Evolutionary conservation across 2,113 vertebrate genomes (phyloP).

Genomic region (Hydrolagus affinis): DNA sequence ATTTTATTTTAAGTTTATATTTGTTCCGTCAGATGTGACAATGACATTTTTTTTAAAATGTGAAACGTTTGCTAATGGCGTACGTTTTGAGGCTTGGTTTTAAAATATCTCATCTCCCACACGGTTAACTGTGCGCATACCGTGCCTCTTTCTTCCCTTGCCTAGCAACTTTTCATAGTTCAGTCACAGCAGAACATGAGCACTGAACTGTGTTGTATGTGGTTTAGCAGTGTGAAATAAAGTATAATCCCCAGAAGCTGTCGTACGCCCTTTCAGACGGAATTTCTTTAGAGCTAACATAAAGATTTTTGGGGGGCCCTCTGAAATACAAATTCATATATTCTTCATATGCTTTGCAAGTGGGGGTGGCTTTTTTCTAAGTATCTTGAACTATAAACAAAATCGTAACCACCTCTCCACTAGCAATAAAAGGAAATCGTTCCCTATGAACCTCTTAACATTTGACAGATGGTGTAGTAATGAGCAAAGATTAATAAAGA

Average conservation of each 20-base stretch:
- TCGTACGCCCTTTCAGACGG: neutral
- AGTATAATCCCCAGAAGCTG: neutral
- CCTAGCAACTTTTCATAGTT: neutral
- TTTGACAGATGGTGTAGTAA: slow-evolving; percentile 54
- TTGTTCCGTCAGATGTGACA: neutral
- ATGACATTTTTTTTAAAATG: neutral
- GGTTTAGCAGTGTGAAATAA: neutral
- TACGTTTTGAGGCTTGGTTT: neutral
- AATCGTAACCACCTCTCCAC: neutral
- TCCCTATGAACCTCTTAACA: slow-evolving; percentile 33
- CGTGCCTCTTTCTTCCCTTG: neutral
- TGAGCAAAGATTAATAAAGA: slow-evolving; percentile 56
- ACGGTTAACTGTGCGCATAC: neutral
- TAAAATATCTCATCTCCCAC: neutral
- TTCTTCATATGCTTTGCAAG: neutral
- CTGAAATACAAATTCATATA: neutral
- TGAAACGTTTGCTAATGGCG: neutral
- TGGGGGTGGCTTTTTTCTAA: neutral
- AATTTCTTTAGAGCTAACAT: neutral
- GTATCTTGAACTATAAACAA: neutral
- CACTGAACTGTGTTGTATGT: neutral
- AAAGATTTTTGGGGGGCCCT: neutral
- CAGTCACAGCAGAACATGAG: neutral
- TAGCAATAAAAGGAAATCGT: neutral
- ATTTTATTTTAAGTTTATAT: neutral